These are phyloP conservation scores for Gnatocerus cornutus DNA, from an alignment of 2,888 invertebrate species.

Conservation along the genomic window DNA sequence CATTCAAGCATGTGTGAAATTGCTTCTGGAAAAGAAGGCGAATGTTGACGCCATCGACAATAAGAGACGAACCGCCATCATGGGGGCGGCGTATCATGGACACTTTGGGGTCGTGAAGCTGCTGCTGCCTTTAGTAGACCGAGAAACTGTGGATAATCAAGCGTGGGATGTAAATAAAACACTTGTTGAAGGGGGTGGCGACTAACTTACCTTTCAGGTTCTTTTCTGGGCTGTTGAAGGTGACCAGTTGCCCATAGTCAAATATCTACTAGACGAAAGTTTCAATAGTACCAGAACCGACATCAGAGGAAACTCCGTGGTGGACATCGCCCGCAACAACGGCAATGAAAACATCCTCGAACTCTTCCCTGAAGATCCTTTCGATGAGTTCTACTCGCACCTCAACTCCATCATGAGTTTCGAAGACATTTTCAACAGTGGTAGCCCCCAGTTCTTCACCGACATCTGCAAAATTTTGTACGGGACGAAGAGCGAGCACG, in stretches of 20 bases:
- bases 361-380: conserved; percentile 70
- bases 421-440: conserved; percentile 52
- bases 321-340: conserved; percentile 74
- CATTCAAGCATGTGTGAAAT: conserved; percentile 65
- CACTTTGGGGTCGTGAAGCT: conserved; percentile 73
- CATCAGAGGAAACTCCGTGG: conserved; percentile 71
- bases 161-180: conserved; percentile 74
- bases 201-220: conserved; percentile 66
- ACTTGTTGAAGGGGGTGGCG: background rate
- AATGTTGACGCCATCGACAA: conserved; percentile 75
- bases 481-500: conserved; percentile 76
- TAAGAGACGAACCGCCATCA: conserved; percentile 77
- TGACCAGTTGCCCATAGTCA: conserved; percentile 74
- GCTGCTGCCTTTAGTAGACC: conserved; percentile 73
- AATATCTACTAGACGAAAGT: conserved; percentile 73
- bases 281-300: conserved; percentile 73
- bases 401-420: conserved; percentile 50
- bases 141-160: conserved; percentile 76
- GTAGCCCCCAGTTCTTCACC: conserved; percentile 72
- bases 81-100: conserved; percentile 77
- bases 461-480: conserved; percentile 76
- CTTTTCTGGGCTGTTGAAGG: conserved; percentile 77
- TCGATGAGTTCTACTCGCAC: conserved; percentile 53
- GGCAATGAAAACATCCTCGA: conserved; percentile 72
- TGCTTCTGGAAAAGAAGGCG: conserved; percentile 73